phyloP scores from a whole-genome alignment of 2,888 invertebrate species.

The Apamea epomidion region DNA sequence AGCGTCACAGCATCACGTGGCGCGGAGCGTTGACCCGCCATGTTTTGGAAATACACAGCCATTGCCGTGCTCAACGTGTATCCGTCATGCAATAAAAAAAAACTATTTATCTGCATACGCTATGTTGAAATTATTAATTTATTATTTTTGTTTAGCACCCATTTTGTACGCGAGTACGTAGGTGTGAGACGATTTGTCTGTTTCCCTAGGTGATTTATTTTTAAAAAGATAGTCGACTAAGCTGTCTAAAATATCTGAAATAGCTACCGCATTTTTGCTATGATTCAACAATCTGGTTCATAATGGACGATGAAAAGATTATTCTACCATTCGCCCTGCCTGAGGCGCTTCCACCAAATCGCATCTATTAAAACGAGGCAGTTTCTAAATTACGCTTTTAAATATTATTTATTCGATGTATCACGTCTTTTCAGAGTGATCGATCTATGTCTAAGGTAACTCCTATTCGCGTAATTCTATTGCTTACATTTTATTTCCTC shows the following conservation, averaged over 20 bases:
- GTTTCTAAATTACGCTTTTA: not conserved
- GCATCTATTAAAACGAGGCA: conserved; percentile 13
- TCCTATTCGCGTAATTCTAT: conserved; percentile 3
- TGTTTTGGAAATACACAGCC: conserved; percentile 86
- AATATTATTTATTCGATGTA: conserved; percentile 24
- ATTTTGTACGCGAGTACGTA: conserved; percentile 72
- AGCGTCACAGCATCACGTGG: conserved; percentile 86
- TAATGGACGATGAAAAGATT: conserved; percentile 32
- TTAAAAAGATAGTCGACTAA: conserved; percentile 44
- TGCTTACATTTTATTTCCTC: conserved; percentile 9
- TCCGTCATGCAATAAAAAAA: conserved; percentile 76
- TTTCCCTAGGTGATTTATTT: conserved; percentile 70
- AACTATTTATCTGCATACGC: conserved; percentile 76
- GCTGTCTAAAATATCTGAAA: conserved; percentile 50
- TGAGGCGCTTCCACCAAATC: not conserved
- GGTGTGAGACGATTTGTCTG: conserved; percentile 74
- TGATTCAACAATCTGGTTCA: conserved; percentile 44
- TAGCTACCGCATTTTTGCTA: conserved; percentile 54
- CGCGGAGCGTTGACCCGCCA: conserved; percentile 84
- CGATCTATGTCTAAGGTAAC: conserved; percentile 1
- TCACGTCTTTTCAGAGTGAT: conserved; percentile 30
- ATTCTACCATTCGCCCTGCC: conserved; percentile 5
- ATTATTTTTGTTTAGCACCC: conserved; percentile 74
- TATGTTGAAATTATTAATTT: conserved; percentile 71
- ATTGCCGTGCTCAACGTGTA: conserved; percentile 71